These are phyloP conservation scores for Leptothorax acervorum DNA, from an alignment of 2,888 invertebrate genomes.

Conservation along the genomic window DNA sequence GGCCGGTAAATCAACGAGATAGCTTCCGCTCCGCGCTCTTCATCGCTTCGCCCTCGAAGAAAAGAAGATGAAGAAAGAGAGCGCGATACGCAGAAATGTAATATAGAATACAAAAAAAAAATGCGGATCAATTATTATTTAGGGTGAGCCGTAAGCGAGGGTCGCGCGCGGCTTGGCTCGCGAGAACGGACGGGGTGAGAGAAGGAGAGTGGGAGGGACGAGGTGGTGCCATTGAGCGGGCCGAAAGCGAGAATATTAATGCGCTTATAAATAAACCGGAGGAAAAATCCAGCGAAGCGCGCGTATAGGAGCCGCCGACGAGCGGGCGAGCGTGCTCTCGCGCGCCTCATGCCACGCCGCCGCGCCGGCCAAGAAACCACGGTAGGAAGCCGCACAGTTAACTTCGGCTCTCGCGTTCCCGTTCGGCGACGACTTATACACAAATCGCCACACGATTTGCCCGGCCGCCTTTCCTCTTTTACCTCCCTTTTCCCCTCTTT, in stretches of 20 bases:
- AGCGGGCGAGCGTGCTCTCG: conserved; percentile 52
- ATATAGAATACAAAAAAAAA: not conserved
- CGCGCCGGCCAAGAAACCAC: conserved; percentile 41
- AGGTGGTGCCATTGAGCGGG: conserved; percentile 77
- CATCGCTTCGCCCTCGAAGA: too few relatives aligned
- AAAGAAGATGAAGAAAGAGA: too few relatives aligned
- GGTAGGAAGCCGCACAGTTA: conserved; percentile 55
- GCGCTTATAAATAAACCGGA: conserved; percentile 81
- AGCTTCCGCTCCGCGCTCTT: not conserved
- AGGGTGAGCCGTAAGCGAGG: not conserved
- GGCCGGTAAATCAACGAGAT: not conserved
- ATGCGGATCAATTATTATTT: not conserved
- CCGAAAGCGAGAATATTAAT: conserved; percentile 78
- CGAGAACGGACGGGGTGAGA: conserved; percentile 10
- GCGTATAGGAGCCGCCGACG: conserved; percentile 17
- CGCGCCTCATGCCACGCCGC: conserved; percentile 8
- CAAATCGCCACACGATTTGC: not conserved
- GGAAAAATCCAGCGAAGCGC: conserved; percentile 84
- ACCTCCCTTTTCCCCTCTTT: conserved; percentile 18
- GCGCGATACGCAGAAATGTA: too few relatives aligned
- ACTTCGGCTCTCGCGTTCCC: conserved; percentile 54
- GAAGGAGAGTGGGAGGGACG: conserved; percentile 44
- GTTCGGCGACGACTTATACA: conserved; percentile 24
- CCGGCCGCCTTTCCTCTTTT: not conserved
- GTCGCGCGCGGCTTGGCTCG: not conserved